Conservation (phyloP, 2,113 vertebrate species). For the Salvelinus sp. region DNA sequence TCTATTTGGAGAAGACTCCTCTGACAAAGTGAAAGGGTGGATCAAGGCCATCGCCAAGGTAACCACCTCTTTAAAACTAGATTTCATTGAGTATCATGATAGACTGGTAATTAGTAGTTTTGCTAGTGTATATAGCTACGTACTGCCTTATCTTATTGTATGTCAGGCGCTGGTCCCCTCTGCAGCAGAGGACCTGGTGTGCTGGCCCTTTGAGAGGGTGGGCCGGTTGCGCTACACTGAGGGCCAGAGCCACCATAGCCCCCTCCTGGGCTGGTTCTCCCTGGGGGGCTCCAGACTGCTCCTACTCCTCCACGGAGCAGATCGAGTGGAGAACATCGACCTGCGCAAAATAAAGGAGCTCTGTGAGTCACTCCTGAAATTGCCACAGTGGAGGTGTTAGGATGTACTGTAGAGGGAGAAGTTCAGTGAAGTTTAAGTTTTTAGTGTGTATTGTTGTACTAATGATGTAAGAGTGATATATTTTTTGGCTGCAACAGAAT, state of each 20-base stretch:
- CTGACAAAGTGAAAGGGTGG: constrained; percentile 70
- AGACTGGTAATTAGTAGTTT: neutral
- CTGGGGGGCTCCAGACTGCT: constrained; percentile 66
- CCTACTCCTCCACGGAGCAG: constrained; percentile 51
- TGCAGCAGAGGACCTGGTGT: constrained; percentile 65
- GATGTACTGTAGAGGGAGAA: neutral
- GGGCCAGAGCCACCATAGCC: constrained; percentile 68
- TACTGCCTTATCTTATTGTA: neutral
- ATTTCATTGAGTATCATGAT: neutral
- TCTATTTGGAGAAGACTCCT: constrained; percentile 78
- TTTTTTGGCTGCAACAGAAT: neutral
- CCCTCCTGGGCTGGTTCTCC: constrained; percentile 78
- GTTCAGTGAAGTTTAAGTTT: too few relatives aligned
- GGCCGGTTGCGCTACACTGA: constrained; percentile 78
- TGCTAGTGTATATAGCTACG: neutral
- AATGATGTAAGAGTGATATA: neutral
- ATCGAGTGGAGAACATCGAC: constrained; percentile 68
- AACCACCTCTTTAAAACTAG: neutral
- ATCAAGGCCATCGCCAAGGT: constrained; percentile 80
- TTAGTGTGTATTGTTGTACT: neutral
- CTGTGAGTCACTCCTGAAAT: constrained; percentile 65
- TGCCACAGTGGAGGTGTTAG: too few relatives aligned
- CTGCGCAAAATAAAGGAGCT: constrained; percentile 80
- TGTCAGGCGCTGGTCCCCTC: constrained; percentile 69
- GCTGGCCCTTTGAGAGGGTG: constrained; percentile 72